Evolutionary conservation across 1,140 invertebrate genomes (phyloP).

Genomic region (Onthophagus taurus): DNA sequence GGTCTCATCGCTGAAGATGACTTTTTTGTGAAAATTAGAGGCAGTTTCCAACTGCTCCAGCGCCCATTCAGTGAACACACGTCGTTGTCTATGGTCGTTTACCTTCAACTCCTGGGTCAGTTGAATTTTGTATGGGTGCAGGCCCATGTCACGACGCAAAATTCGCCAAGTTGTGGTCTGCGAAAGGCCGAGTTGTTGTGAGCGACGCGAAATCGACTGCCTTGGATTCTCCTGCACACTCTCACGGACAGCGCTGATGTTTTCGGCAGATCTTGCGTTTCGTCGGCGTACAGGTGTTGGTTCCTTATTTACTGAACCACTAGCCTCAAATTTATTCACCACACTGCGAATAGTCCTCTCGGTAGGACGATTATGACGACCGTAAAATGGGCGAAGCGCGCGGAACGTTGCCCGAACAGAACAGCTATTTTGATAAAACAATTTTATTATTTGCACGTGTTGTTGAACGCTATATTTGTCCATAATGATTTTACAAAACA

Average conservation of each 20-base stretch:
- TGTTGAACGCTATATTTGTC: too few species aligned
- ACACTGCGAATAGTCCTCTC: too few species aligned
- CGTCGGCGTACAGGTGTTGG: conserved; percentile 3
- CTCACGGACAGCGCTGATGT: conserved; percentile 18
- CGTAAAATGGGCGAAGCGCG: too few species aligned
- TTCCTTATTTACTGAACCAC: not conserved
- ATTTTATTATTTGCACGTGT: too few species aligned
- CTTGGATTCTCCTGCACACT: conserved; percentile 18
- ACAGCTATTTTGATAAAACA: too few species aligned
- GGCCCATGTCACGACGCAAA: conserved; percentile 15
- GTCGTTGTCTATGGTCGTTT: conserved; percentile 27
- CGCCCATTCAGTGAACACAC: conserved; percentile 28
- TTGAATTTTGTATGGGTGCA: conserved; percentile 26
- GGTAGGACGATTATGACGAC: too few species aligned
- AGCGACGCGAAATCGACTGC: conserved; percentile 19
- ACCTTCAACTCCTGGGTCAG: conserved; percentile 33
- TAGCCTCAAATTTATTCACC: too few species aligned
- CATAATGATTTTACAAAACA: too few species aligned
- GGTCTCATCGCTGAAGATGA: conserved; percentile 20
- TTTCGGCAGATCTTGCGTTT: conserved; percentile 15
- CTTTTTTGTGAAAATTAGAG: conserved; percentile 24
- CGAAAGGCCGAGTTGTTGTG: conserved; percentile 17
- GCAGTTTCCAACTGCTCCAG: conserved; percentile 22
- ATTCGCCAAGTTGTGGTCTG: conserved; percentile 16
- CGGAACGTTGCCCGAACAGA: too few species aligned